Percentiles rank a stretch among this genome's conserved stretches.
These are phyloP conservation scores for Pyrochroa serraticornis DNA, from an alignment of 2,888 invertebrate genomes.

Conservation along the genomic window DNA sequence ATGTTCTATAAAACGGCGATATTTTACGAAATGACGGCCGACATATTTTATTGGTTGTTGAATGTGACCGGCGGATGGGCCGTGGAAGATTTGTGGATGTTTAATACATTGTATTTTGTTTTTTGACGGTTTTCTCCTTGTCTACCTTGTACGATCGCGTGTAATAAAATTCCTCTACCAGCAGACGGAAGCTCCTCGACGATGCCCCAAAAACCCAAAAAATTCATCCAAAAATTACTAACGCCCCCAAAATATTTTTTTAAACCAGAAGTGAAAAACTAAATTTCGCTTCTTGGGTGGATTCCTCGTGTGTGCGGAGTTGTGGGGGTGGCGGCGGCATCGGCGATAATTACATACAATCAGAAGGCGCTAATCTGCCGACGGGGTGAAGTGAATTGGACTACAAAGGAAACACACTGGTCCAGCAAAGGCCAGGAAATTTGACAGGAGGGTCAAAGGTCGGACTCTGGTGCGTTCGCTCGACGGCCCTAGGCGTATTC, in stretches of 20 bases:
- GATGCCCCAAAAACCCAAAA: no score
- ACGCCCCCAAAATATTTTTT: no score
- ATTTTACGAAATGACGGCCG: constrained; percentile 50
- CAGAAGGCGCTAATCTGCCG: constrained; percentile 50
- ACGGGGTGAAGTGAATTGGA: constrained; percentile 45
- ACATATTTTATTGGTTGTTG: constrained; percentile 55
- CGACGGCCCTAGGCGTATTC: constrained; percentile 42
- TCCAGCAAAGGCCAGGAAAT: constrained; percentile 56
- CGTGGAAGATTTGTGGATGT: constrained; percentile 53
- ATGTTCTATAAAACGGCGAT: constrained; percentile 52
- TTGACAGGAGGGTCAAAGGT: constrained; percentile 56
- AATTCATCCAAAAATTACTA: no score
- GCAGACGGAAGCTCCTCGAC: neutral
- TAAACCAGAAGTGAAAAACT: no score
- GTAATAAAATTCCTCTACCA: constrained; percentile 13
- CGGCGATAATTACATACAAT: constrained; percentile 50
- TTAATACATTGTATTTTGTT: constrained; percentile 56
- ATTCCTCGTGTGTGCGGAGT: neutral
- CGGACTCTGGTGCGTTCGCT: constrained; percentile 33
- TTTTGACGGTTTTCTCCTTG: constrained; percentile 29
- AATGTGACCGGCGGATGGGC: constrained; percentile 40
- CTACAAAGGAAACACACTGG: constrained; percentile 54
- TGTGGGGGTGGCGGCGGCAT: constrained; percentile 16
- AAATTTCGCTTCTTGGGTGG: no score
- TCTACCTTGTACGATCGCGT: constrained; percentile 16